Conservation (phyloP, 2,888 invertebrate species). For the Coelogynopora nodosa region DNA sequence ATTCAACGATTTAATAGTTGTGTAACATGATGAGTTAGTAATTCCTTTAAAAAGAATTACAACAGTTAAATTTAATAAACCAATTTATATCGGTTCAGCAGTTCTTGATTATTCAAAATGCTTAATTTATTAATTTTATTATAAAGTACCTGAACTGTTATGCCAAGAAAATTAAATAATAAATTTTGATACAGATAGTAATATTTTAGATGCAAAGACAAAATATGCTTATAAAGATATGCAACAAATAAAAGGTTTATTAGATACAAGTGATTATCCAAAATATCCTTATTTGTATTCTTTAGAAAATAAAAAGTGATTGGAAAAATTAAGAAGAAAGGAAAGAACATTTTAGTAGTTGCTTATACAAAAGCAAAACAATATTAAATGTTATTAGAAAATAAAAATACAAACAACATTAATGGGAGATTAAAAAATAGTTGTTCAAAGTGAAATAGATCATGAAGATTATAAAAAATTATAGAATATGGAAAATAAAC, state of each 20-base stretch:
- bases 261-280: neutral
- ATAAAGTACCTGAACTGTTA: neutral
- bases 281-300: neutral
- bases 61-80: neutral
- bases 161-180: neutral
- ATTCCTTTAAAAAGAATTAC: neutral
- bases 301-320: neutral
- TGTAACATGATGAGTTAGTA: no score
- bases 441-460: neutral
- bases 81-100: neutral
- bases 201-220: no score
- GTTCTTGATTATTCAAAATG: neutral
- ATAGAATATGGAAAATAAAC: neutral
- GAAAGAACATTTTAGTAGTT: neutral
- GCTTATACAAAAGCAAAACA: neutral
- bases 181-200: neutral
- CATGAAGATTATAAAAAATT: neutral
- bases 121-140: neutral
- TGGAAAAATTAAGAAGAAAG: neutral
- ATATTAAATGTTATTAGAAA: neutral
- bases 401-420: neutral
- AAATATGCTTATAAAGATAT: no score
- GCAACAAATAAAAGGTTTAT: no score
- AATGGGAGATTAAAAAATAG: neutral
- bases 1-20: no score